Evolutionary conservation across 2,888 invertebrate genomes (phyloP).

Genomic region (Empis stercorea): DNA sequence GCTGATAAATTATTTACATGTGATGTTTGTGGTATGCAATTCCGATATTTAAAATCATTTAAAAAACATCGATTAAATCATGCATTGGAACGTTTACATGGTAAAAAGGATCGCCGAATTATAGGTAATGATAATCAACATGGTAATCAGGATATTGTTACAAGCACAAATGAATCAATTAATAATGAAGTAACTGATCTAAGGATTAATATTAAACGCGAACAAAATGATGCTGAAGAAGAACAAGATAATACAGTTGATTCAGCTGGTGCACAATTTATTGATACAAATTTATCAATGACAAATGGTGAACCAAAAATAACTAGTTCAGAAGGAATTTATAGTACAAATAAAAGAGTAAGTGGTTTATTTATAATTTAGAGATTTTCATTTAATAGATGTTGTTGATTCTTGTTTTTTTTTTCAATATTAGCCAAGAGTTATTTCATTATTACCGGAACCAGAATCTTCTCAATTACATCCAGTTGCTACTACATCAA

Average conservation of each 20-base stretch:
- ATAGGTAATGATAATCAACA: constrained; percentile 4
- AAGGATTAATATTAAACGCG: constrained; percentile 42
- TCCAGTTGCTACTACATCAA: constrained; percentile 26
- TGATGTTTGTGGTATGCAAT: constrained; percentile 87
- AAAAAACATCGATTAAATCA: constrained; percentile 82
- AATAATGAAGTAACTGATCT: constrained; percentile 45
- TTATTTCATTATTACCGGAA: constrained; percentile 32
- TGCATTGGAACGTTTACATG: constrained; percentile 68
- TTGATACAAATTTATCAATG: constrained; percentile 21
- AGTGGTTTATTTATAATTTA: constrained; percentile 11
- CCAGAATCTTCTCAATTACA: constrained; percentile 32
- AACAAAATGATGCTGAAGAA: constrained; percentile 37
- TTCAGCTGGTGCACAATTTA: constrained; percentile 41
- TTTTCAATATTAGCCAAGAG: constrained; percentile 22
- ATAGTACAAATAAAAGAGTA: constrained; percentile 37
- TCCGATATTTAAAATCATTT: constrained; percentile 77
- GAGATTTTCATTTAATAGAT: too few species aligned
- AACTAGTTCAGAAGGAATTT: constrained; percentile 31
- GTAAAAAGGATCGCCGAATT: constrained; percentile 42
- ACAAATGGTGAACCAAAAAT: constrained; percentile 31
- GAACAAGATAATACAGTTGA: constrained; percentile 65
- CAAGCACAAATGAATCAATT: constrained; percentile 56
- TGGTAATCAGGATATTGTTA: constrained; percentile 48
- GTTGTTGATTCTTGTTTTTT: too few species aligned
- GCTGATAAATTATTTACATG: constrained; percentile 84